Base-by-base conservation (phyloP, 2,797 vertebrate genomes). In the Sebastes paucispinis region DNA sequence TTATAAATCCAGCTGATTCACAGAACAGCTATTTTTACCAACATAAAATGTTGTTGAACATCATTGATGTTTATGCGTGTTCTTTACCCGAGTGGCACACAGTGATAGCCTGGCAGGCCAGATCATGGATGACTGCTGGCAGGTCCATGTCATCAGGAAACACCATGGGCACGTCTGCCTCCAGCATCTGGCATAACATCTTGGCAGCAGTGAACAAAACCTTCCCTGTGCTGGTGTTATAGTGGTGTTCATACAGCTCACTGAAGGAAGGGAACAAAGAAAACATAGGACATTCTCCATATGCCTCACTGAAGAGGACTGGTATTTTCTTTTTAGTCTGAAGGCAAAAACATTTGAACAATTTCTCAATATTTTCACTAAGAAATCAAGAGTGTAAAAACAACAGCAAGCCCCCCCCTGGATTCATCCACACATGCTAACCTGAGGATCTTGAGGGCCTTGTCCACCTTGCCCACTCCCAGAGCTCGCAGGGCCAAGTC, bases 141-240 rank as follows among this genome's bases (percentile, higher is more conserved):
- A 99, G 92, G 65, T 97, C 96, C 18, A 95, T 87, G 31, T 93
- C 96, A 7, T 91, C 81, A 3, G 97, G 96, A 22, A 93, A 84
- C 62, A 96, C 92, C 96, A 98, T 94, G 20, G 96, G 96, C 22
- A 95, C 85, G 3, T 98, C 96, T 31, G 94, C 94, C 86, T 96
- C 96, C 92, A 99, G 80, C 97, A 98, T 97, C 59, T 97, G 96
- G 84, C 97, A 99, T 31, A 99, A 94, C 27, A 92, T 98, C 52
- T 96, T 97, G 52, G 96, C 97, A 0, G 94, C 93, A 39, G 95
- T 94, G 79, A 98, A 97, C 70, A 99, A 94, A 73, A 98, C 90
- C 39, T 91, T 94, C 39, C 97, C 98, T 0, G 97, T 97, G 69
- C 88, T 91, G 20, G 91, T 89, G 73, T 94, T 96, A 20, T 90